Conservation (phyloP, 2,888 invertebrate genomes). For the Himalopsyche anomala region DNA sequence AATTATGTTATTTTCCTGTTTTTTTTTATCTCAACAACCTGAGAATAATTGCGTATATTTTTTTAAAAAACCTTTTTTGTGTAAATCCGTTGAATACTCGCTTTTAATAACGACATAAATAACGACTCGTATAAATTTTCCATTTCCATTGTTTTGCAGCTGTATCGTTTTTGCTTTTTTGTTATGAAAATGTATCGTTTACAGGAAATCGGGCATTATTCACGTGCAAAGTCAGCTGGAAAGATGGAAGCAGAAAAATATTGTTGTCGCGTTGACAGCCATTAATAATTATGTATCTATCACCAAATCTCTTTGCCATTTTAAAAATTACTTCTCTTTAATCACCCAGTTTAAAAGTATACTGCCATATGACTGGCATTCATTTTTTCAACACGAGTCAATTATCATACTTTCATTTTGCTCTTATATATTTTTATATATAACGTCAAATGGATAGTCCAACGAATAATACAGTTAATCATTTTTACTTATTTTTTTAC, state of each 20-base stretch:
- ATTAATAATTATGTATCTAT: constrained; percentile 26
- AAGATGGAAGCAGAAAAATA: constrained; percentile 28
- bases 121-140: constrained; percentile 42
- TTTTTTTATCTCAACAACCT: constrained; percentile 38
- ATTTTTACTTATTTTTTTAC: no score
- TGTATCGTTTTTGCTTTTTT: constrained; percentile 32
- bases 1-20: constrained; percentile 20
- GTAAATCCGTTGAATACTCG: constrained; percentile 31
- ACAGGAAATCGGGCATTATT: constrained; percentile 40
- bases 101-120: constrained; percentile 40
- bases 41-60: constrained; percentile 38
- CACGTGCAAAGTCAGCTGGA: constrained; percentile 40
- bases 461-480: no score
- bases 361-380: no score
- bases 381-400: no score
- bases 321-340: background rate
- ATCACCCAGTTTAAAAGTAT: background rate
- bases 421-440: no score
- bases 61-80: background rate
- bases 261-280: constrained; percentile 1
- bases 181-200: constrained; percentile 37
- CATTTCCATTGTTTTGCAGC: constrained; percentile 38
- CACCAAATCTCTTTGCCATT: background rate
- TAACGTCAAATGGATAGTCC: no score
- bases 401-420: no score